phyloP scores from a whole-genome alignment of 2,888 invertebrate species.

The Apotomis turbidana region DNA sequence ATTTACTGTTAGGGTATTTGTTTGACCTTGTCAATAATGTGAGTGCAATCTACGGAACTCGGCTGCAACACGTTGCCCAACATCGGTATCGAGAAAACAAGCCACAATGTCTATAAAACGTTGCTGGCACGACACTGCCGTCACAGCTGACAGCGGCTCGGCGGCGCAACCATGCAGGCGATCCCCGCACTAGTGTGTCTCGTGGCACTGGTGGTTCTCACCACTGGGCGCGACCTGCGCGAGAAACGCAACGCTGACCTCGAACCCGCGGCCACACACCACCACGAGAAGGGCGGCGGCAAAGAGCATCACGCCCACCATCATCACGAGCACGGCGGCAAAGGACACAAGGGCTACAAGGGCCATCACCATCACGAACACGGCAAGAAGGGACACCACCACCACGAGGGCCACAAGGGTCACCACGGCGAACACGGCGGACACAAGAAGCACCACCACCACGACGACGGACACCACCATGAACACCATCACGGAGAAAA shows the following conservation, averaged over 20 bases:
- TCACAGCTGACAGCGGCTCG: conserved; percentile 62
- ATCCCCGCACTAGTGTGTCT: conserved; percentile 63
- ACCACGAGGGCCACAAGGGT: conserved; percentile 86
- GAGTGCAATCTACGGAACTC: conserved; percentile 59
- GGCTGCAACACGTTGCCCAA: conserved; percentile 71
- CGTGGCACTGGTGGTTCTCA: conserved; percentile 70
- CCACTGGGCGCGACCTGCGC: conserved; percentile 71
- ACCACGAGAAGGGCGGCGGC: conserved; percentile 83
- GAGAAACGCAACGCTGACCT: conserved; percentile 79
- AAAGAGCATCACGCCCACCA: conserved; percentile 86
- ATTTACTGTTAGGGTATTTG: conserved; percentile 47
- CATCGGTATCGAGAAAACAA: conserved; percentile 64
- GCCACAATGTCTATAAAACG: conserved; percentile 75
- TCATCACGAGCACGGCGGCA: conserved; percentile 86
- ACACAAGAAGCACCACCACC: conserved; percentile 86
- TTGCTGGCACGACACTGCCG: conserved; percentile 58
- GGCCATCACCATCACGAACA: conserved; percentile 87
- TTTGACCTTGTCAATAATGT: conserved; percentile 68
- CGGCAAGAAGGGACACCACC: conserved; percentile 88
- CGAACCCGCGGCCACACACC: conserved; percentile 75
- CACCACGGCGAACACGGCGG: conserved; percentile 85
- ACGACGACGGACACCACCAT: conserved; percentile 86
- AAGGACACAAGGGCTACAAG: conserved; percentile 88
- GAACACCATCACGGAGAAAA: conserved; percentile 86
- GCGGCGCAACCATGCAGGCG: conserved; percentile 65